Base-by-base conservation (phyloP, 64 coral and sea anemone genomes). In the Pachyseris speciosa region DNA sequence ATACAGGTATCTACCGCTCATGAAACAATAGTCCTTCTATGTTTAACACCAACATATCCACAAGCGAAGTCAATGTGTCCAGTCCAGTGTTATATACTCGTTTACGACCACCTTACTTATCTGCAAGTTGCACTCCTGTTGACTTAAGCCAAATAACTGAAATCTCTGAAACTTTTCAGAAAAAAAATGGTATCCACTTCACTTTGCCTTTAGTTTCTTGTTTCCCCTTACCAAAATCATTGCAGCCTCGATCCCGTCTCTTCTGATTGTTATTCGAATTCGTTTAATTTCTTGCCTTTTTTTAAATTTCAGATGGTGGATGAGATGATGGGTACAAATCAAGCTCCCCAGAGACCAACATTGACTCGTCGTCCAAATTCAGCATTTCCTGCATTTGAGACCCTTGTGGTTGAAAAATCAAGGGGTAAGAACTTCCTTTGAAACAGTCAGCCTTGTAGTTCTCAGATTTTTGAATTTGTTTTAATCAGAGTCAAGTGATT, bases 271-370 rank as follows among this genome's bases (percentile, higher is more conserved):
- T n/a, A 24, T 63, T 10, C 1, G 25, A 63, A 63, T 34, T 33
- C 2, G 12, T 33, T 0, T 20, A 55, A 34, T 55, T 27, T 1
- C 2, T 0, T 17, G 7, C 1, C 0, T 1, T 51, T 78, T 57
- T 78, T 30, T 73, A 42, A 49, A 30, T 76, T 26, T 31, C 19
- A 81, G 77, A 39, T 81, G 53, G 6, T 81, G 33, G 77, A 81
- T 19, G 77, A 81, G 1, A 81, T 81, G 52, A 16, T 37, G 32
- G 4, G 0, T 1, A 4, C 9, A 3, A 2, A 1, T 16, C 9
- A 4, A 4, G 6, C 9, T 22, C 22, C 31, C 6, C 16, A 80
- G 50, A 60, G 59, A 24, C 31, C 49, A 3, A 11, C 20, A 1
- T 15, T 38, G 31, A 20, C 50, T 37, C 20, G 32, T 36, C 51